Conservation (phyloP, 2,113 vertebrate species). For the Caranx melampygus region DNA sequence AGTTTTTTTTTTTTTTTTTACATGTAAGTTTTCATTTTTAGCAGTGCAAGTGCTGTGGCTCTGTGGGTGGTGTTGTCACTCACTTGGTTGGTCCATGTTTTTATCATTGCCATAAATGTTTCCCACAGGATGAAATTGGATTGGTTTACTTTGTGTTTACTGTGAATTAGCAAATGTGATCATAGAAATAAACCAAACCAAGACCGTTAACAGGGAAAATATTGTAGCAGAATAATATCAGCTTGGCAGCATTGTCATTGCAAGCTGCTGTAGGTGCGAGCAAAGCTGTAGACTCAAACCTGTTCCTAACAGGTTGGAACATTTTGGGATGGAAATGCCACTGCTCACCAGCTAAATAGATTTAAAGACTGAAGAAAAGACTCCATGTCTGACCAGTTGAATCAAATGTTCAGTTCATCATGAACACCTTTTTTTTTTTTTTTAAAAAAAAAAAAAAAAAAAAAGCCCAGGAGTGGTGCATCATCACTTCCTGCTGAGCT, state of each 20-base stretch:
- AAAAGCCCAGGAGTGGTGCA: slow-evolving; percentile 37
- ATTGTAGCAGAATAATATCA: neutral
- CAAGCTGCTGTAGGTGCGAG: neutral
- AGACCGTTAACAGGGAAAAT: neutral
- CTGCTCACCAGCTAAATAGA: neutral
- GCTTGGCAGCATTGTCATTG: neutral
- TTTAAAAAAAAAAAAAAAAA: no score
- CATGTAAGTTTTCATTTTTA: neutral
- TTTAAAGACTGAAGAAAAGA: neutral
- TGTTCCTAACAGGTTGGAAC: neutral
- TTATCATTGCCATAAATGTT: neutral
- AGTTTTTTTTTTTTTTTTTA: neutral
- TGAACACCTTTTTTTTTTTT: neutral
- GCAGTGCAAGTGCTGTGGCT: neutral
- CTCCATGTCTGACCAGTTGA: neutral
- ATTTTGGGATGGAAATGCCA: neutral
- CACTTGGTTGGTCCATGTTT: neutral
- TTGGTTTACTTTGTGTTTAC: neutral
- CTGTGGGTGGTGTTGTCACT: neutral
- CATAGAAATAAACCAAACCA: no score
- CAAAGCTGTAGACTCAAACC: no score
- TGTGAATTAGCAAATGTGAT: neutral
- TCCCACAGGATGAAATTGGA: neutral
- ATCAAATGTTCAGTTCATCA: neutral
- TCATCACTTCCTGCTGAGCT: slow-evolving; percentile 69